Evolutionary conservation across 2,113 vertebrate genomes (phyloP).

Genomic region (Bubalus kerabau): DNA sequence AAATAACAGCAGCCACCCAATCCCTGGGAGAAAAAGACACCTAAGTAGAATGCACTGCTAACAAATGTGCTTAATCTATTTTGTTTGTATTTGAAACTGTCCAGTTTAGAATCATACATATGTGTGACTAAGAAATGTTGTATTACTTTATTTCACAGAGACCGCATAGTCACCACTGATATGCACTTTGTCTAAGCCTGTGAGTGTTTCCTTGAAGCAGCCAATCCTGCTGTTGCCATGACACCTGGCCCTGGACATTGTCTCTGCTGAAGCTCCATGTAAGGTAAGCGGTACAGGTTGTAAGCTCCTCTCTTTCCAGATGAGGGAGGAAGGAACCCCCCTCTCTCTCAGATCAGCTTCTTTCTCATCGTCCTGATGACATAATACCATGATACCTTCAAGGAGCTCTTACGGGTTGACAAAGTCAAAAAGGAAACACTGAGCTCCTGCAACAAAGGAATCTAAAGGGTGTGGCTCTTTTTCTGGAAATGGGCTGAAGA

Average conservation of each 20-base stretch:
- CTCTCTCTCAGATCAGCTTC: neutral
- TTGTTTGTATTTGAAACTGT: neutral
- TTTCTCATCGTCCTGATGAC: neutral
- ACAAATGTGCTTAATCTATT: neutral
- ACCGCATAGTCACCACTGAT: neutral
- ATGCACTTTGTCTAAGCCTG: neutral
- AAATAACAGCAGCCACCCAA: neutral
- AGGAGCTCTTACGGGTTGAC: neutral
- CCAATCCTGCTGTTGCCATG: neutral
- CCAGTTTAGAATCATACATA: neutral
- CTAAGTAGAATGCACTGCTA: neutral
- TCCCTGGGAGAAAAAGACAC: neutral
- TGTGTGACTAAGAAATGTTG: neutral
- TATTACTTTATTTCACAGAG: slow-evolving; percentile 8
- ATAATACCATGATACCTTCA: neutral
- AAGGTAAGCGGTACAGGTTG: neutral
- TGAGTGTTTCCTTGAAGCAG: neutral
- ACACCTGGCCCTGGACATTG: neutral
- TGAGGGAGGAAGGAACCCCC: neutral
- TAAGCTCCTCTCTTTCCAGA: neutral
- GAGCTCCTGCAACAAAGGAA: neutral
- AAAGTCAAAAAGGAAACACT: neutral
- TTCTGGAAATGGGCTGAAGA: neutral
- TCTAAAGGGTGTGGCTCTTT: neutral
- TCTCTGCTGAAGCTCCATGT: neutral